Conservation (phyloP, 2,797 vertebrate genomes). For the Lithobates pipiens region DNA sequence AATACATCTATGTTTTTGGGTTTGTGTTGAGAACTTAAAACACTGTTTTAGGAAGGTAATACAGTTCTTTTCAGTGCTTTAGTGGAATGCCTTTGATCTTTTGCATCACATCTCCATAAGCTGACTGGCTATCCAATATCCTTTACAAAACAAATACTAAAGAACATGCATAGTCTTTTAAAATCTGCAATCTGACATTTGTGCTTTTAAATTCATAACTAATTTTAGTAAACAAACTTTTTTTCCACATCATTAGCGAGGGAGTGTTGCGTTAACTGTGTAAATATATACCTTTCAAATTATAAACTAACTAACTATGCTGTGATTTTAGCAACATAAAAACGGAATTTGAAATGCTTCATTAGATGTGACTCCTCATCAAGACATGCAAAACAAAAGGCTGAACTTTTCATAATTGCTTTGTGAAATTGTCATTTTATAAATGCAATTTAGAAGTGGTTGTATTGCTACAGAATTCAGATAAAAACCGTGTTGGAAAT, state of each 20-base stretch:
- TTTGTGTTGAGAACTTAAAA: no score
- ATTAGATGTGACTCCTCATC: slow-evolving; percentile 59
- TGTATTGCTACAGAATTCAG: slow-evolving; percentile 56
- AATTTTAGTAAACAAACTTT: slow-evolving; percentile 22
- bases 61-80: no score
- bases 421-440: slow-evolving; percentile 58
- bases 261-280: background rate
- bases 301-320: slow-evolving; percentile 27
- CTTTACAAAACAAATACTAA: no score
- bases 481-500: slow-evolving; percentile 57
- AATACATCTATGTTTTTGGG: no score
- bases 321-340: slow-evolving; percentile 40
- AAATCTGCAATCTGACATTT: background rate
- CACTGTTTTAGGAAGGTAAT: no score
- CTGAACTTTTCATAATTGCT: slow-evolving; percentile 60
- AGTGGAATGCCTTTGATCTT: no score
- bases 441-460: slow-evolving; percentile 58
- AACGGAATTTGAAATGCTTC: slow-evolving; percentile 57
- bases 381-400: slow-evolving; percentile 55
- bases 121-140: no score
- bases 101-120: no score
- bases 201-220: background rate
- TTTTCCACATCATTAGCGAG: slow-evolving; percentile 13
- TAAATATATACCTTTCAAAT: slow-evolving; percentile 43
- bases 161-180: no score